These are phyloP conservation scores for Pangasius krempfi DNA, from an alignment of 2,797 vertebrate species.

Conservation along the genomic window DNA sequence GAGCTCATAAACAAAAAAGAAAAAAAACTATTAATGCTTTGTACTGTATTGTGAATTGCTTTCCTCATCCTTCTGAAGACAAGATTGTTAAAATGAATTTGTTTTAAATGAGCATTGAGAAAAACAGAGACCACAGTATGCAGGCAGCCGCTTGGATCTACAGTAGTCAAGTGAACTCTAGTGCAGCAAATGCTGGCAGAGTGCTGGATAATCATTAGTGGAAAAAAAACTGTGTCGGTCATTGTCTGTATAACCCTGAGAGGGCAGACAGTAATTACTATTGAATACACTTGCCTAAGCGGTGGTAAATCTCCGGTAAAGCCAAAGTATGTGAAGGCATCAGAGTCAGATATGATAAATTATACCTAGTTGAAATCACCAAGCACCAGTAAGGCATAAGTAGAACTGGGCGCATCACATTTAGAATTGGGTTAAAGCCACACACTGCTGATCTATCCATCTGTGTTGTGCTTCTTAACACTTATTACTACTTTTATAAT, in stretches of 20 bases:
- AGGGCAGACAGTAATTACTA: conserved; percentile 6
- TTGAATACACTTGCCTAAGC: background rate
- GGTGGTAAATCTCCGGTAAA: background rate
- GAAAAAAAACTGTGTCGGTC: background rate
- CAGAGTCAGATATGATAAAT: background rate
- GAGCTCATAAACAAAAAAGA: conserved; percentile 12
- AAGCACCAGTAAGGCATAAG: background rate
- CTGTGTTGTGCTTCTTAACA: background rate
- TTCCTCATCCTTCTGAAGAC: background rate
- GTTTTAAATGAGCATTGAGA: conserved; percentile 6
- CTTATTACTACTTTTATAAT: background rate
- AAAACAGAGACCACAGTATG: background rate
- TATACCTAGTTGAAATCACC: background rate
- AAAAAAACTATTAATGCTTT: background rate
- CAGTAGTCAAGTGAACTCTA: background rate
- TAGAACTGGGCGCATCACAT: background rate
- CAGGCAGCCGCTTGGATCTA: background rate
- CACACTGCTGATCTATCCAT: background rate
- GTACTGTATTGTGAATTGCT: background rate
- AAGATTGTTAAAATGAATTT: conserved; percentile 27
- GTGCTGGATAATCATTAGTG: conserved; percentile 7
- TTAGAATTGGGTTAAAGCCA: background rate
- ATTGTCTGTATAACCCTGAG: conserved; percentile 12
- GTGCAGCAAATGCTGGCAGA: background rate
- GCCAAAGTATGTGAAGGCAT: background rate